Evolutionary conservation across 2,797 vertebrate genomes (phyloP).

Genomic region (Coregonus ussuriensis): DNA sequence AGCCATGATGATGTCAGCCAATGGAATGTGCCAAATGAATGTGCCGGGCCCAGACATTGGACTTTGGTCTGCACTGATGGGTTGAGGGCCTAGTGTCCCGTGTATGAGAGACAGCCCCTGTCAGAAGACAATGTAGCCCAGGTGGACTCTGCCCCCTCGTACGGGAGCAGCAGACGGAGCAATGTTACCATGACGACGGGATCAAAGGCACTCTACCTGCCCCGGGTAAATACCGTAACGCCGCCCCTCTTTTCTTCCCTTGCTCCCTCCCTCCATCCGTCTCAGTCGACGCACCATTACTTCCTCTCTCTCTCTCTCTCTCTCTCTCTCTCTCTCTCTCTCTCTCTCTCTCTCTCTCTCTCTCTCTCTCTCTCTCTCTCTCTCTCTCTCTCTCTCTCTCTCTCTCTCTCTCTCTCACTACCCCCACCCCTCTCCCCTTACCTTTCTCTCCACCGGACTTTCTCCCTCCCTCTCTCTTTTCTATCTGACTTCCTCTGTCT

Average conservation of each 20-base stretch:
- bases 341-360: too few relatives aligned
- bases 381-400: too few relatives aligned
- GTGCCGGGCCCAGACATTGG: too few relatives aligned
- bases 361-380: too few relatives aligned
- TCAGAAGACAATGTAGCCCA: slow-evolving; percentile 25
- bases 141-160: slow-evolving; percentile 6
- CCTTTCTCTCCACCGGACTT: slow-evolving; percentile 10
- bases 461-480: not conserved
- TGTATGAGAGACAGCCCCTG: not conserved
- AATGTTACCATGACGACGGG: slow-evolving; percentile 14
- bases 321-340: too few relatives aligned
- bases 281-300: slow-evolving; percentile 44
- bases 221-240: slow-evolving; percentile 64
- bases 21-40: not conserved
- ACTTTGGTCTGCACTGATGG: too few relatives aligned
- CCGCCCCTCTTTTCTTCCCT: slow-evolving; percentile 29
- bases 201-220: slow-evolving; percentile 53
- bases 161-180: not conserved
- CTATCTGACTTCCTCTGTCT: too few relatives aligned
- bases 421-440: not conserved
- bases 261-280: slow-evolving; percentile 16
- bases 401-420: too few relatives aligned
- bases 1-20: not conserved
- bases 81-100: too few relatives aligned
- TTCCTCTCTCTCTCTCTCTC: too few relatives aligned